Conservation (phyloP, 2,797 vertebrate genomes). For the Octomys mimax region DNA sequence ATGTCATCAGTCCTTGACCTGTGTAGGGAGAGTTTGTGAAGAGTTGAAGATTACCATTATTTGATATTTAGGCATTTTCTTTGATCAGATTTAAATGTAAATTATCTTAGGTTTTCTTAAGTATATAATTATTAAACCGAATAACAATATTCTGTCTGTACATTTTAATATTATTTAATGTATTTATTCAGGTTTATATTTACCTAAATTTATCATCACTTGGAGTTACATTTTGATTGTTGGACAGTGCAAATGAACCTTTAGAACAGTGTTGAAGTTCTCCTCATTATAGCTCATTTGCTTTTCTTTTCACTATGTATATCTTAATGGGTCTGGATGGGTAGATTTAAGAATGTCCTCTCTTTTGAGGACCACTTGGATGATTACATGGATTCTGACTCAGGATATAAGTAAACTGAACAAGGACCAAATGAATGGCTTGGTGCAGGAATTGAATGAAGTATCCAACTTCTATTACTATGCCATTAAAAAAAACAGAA, state of each 20-base stretch:
- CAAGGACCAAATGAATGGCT: conserved; percentile 53
- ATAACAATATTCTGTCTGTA: conserved; percentile 20
- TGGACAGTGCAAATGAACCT: conserved; percentile 44
- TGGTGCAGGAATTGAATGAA: conserved; percentile 24
- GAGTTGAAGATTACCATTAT: conserved; percentile 20
- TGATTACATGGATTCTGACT: conserved; percentile 31
- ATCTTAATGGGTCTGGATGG: not conserved
- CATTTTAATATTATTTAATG: conserved; percentile 28
- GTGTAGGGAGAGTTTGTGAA: not conserved
- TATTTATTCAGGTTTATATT: conserved; percentile 10
- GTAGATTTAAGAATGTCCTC: conserved; percentile 24
- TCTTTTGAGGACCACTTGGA: conserved; percentile 44
- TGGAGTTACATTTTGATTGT: not conserved
- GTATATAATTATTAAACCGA: conserved; percentile 23
- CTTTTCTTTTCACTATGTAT: conserved; percentile 28
- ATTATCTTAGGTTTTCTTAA: conserved; percentile 26
- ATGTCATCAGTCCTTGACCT: conserved; percentile 29
- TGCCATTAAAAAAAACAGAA: conserved; percentile 33
- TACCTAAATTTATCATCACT: conserved; percentile 13
- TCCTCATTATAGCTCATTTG: conserved; percentile 35
- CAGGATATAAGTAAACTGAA: not conserved
- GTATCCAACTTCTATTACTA: conserved; percentile 34
- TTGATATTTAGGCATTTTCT: conserved; percentile 55
- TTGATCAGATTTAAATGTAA: conserved; percentile 21
- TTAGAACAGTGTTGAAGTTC: not conserved